Percentiles rank a stretch among this genome's conserved stretches.
phyloP scores from a whole-genome alignment of 2,888 invertebrate genomes.

The Dexiosoma caninum region DNA sequence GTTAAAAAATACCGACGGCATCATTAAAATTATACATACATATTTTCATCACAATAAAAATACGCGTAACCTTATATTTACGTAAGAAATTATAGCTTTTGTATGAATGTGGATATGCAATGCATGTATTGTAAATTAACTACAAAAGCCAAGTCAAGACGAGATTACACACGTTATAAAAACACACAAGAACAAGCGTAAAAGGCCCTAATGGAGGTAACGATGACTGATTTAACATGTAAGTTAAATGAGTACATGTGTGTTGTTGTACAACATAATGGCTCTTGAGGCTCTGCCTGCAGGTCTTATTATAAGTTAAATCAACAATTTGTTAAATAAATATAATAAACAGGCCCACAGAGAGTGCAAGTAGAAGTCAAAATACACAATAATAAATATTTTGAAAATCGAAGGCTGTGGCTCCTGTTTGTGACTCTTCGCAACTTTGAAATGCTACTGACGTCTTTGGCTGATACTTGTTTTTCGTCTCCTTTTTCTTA shows the following conservation, averaged over 20 bases:
- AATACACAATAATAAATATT: slow-evolving; percentile 27
- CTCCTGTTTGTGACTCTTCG: slow-evolving; percentile 43
- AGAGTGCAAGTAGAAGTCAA: background rate
- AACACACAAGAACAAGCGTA: background rate
- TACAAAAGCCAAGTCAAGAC: background rate
- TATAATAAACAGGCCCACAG: slow-evolving; percentile 45
- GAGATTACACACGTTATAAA: background rate
- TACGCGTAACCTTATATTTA: background rate
- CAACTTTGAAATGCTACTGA: slow-evolving; percentile 27
- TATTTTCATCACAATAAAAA: too few relatives aligned
- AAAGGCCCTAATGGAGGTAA: slow-evolving; percentile 22
- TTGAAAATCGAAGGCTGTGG: slow-evolving; percentile 34
- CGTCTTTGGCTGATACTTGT: background rate
- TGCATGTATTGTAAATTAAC: background rate
- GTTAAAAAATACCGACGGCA: background rate
- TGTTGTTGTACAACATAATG: background rate
- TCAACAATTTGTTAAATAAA: slow-evolving; percentile 52
- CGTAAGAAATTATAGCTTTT: background rate
- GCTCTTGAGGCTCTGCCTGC: background rate
- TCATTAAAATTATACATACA: too few relatives aligned
- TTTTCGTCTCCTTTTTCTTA: slow-evolving; percentile 7
- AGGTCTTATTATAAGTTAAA: background rate
- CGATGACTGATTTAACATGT: slow-evolving; percentile 28
- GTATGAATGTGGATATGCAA: background rate
- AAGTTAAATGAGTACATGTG: background rate